Conservation (phyloP, 2,797 vertebrate genomes). For the Micromesistius poutassou region DNA sequence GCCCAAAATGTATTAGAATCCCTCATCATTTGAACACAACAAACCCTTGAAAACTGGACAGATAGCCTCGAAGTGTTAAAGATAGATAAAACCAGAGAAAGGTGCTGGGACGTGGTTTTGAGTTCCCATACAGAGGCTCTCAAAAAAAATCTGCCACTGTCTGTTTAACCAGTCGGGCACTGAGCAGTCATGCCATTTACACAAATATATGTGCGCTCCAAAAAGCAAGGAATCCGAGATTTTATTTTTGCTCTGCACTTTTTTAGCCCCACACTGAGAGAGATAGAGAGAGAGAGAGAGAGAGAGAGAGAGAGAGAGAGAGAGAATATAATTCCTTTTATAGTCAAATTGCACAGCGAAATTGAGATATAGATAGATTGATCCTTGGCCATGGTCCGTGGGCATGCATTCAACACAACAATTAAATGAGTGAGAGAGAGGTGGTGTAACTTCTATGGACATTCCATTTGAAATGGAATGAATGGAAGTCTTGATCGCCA, state of each 20-base stretch:
- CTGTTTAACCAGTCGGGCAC: constrained; percentile 46
- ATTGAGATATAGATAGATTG: too few relatives aligned
- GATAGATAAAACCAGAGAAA: not conserved
- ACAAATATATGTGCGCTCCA: constrained; percentile 51
- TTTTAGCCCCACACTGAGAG: too few relatives aligned
- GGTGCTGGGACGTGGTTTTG: constrained; percentile 13
- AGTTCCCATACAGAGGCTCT: constrained; percentile 23
- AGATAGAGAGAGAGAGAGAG: too few relatives aligned
- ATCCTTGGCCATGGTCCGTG: too few relatives aligned
- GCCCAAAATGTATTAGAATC: not conserved
- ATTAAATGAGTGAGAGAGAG: not conserved
- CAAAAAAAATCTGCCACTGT: constrained; percentile 22
- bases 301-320: too few relatives aligned
- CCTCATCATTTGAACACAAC: not conserved
- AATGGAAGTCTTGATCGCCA: not conserved
- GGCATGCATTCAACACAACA: too few relatives aligned
- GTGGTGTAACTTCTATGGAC: not conserved
- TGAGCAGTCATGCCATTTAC: constrained; percentile 59
- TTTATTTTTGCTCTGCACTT: too few relatives aligned
- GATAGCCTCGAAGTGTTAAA: not conserved
- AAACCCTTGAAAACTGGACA: not conserved
- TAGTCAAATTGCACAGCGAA: too few relatives aligned
- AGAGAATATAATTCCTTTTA: too few relatives aligned
- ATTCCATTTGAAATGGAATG: not conserved
- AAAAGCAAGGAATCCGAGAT: constrained; percentile 55